phyloP scores from a whole-genome alignment of 2,797 vertebrate genomes.

The Picus viridis region DNA sequence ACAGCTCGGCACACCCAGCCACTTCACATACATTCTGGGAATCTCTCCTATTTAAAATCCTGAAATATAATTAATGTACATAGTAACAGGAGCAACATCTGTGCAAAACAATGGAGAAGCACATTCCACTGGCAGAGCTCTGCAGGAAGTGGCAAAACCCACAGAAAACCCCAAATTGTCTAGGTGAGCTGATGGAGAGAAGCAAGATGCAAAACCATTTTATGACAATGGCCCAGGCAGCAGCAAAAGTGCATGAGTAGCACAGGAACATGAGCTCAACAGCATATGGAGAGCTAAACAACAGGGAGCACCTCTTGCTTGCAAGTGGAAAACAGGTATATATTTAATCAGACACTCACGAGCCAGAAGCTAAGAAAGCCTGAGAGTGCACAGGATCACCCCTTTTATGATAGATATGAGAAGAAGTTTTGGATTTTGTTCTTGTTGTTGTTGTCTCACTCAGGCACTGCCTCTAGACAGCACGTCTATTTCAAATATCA shows the following conservation, averaged over 20 bases:
- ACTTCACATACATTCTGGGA: rapidly evolving
- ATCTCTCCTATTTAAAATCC: background rate
- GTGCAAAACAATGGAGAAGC: background rate
- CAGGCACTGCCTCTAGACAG: background rate
- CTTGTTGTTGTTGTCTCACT: background rate
- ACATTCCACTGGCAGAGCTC: background rate
- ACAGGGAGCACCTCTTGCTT: background rate
- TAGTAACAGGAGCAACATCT: background rate
- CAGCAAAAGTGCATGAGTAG: background rate
- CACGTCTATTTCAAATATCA: background rate
- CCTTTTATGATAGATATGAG: background rate
- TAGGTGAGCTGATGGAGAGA: background rate
- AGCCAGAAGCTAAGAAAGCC: background rate
- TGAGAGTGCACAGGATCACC: background rate
- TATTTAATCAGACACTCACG: background rate
- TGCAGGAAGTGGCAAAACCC: background rate
- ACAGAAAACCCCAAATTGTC: background rate
- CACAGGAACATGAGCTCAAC: background rate
- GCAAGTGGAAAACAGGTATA: background rate
- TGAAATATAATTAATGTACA: background rate
- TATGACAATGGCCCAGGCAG: background rate
- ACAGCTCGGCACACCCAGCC: rapidly evolving
- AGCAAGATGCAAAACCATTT: background rate
- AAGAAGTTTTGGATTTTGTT: background rate
- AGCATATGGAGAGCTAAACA: background rate